Evolutionary conservation across 2,797 vertebrate genomes (phyloP).

Genomic region (Columba guinea): DNA sequence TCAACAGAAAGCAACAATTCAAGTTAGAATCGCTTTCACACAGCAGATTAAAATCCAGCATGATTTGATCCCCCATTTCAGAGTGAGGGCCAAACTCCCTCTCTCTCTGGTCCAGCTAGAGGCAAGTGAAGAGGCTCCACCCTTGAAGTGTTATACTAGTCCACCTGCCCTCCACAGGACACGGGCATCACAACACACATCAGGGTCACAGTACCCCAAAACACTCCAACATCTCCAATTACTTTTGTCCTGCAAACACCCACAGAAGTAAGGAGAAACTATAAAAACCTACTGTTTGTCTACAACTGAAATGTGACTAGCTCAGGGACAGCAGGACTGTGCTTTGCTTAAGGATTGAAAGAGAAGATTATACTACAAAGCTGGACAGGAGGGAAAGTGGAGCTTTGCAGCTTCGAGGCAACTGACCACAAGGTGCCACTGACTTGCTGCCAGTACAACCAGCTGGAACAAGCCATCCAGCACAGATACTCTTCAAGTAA

Average conservation of each 20-base stretch:
- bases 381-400: neutral
- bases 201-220: neutral
- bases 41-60: neutral
- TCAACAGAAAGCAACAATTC: neutral
- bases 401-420: neutral
- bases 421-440: neutral
- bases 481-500: neutral
- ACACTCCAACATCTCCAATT: neutral
- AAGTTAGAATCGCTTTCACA: neutral
- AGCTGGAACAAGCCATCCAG: neutral
- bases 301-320: neutral
- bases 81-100: neutral
- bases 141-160: neutral
- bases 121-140: neutral
- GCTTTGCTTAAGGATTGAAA: neutral
- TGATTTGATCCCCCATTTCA: neutral
- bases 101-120: neutral
- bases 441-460: neutral
- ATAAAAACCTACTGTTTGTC: neutral
- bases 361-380: neutral
- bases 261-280: neutral
- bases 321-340: neutral
- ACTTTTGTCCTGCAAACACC: neutral
- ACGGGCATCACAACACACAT: neutral
- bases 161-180: neutral